Percentiles rank a stretch among this genome's conserved stretches.
phyloP scores from a whole-genome alignment of 2,888 invertebrate genomes.

The Spodoptera littoralis region DNA sequence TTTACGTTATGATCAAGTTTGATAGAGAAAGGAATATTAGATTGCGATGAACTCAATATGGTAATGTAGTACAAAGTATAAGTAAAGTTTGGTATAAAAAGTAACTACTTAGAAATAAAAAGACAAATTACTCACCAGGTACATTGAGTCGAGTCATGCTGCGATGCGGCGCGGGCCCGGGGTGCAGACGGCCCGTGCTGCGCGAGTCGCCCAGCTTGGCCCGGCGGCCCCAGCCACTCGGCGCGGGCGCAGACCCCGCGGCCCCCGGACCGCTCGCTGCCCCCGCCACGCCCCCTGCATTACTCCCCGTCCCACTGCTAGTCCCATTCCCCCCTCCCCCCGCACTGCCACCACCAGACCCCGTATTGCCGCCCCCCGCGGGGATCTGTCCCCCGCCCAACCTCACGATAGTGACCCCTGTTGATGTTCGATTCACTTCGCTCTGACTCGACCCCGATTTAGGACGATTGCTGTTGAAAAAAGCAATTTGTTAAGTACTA shows the following conservation, averaged over 20 bases:
- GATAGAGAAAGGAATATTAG: neutral
- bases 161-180: slow-evolving; percentile 92
- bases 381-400: slow-evolving; percentile 83
- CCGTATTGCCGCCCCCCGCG: neutral
- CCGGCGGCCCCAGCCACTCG: slow-evolving; percentile 68
- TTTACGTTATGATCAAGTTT: too few relatives aligned
- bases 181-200: slow-evolving; percentile 92
- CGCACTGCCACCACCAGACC: slow-evolving; percentile 14
- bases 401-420: slow-evolving; percentile 94
- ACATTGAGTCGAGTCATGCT: slow-evolving; percentile 94
- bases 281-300: slow-evolving; percentile 8
- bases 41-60: neutral
- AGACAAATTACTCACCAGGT: slow-evolving; percentile 80
- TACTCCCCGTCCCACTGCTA: slow-evolving; percentile 20
- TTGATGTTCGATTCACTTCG: slow-evolving; percentile 92
- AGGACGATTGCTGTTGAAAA: slow-evolving; percentile 68
- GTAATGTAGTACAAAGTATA: too few relatives aligned
- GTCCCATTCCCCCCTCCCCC: slow-evolving; percentile 49
- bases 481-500: neutral
- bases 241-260: slow-evolving; percentile 65
- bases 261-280: slow-evolving; percentile 42
- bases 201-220: slow-evolving; percentile 93
- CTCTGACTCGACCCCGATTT: slow-evolving; percentile 78
- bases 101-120: too few relatives aligned
- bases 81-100: too few relatives aligned